These are phyloP conservation scores for Dryobotodes eremita DNA, from an alignment of 2,888 invertebrate species.

Conservation along the genomic window DNA sequence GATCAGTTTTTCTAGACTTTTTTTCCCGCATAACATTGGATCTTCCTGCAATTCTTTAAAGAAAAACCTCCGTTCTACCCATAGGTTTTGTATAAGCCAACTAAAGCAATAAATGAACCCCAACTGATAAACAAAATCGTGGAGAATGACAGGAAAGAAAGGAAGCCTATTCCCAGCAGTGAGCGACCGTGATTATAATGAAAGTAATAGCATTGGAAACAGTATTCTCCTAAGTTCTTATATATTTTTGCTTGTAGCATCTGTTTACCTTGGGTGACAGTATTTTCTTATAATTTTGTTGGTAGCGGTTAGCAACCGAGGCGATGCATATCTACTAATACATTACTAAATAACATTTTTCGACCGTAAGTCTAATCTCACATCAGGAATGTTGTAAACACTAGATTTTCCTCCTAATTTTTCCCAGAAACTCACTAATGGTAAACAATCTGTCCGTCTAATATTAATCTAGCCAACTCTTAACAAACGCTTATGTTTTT, in stretches of 20 bases:
- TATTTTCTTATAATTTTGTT: background rate
- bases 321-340: background rate
- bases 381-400: constrained; percentile 35
- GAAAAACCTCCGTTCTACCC: too few species aligned
- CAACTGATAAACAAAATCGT: too few species aligned
- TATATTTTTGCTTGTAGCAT: background rate
- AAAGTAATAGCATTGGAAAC: background rate
- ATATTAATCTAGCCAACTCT: constrained; percentile 14
- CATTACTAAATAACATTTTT: constrained; percentile 25
- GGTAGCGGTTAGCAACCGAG: background rate
- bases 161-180: background rate
- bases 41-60: too few species aligned
- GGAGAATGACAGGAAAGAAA: background rate
- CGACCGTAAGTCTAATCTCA: constrained; percentile 6
- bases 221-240: background rate
- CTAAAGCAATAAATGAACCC: too few species aligned
- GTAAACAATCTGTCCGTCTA: constrained; percentile 31
- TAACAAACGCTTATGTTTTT: constrained; percentile 23
- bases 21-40: too few species aligned
- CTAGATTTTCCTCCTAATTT: constrained; percentile 15
- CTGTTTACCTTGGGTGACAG: background rate
- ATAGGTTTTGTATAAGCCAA: too few species aligned
- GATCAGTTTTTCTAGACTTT: too few species aligned
- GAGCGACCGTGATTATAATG: background rate
- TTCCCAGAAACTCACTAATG: constrained; percentile 28